A percentile compares a stretch with the other conserved stretches of the same genome.
These are phyloP conservation scores for Erpetoichthys calabaricus DNA, from an alignment of 2,797 vertebrate species.

Conservation along the genomic window DNA sequence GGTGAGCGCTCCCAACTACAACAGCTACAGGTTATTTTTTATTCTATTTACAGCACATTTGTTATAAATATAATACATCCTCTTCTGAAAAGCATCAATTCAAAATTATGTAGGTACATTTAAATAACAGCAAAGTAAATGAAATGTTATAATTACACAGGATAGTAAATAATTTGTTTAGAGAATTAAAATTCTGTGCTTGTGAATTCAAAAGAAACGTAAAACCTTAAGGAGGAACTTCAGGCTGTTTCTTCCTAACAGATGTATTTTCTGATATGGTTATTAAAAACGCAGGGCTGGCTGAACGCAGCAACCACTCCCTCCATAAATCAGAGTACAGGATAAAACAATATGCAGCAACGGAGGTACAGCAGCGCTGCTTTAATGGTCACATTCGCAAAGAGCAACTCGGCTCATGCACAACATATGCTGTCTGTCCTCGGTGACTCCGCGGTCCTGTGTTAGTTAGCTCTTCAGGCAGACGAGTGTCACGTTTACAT, in stretches of 20 bases:
- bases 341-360: too few relatives aligned
- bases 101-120: conserved; percentile 58
- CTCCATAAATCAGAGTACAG: too few relatives aligned
- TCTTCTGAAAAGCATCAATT: conserved; percentile 73
- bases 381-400: not conserved
- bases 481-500: not conserved
- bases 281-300: not conserved
- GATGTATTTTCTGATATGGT: not conserved
- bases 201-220: conserved; percentile 29
- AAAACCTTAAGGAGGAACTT: not conserved
- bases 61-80: conserved; percentile 97
- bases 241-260: conserved; percentile 6
- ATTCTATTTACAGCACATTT: conserved; percentile 95
- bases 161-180: conserved; percentile 12
- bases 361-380: too few relatives aligned
- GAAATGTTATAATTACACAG: conserved; percentile 34
- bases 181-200: conserved; percentile 40
- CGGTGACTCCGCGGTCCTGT: not conserved
- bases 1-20: not conserved
- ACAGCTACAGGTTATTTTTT: conserved; percentile 62
- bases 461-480: not conserved
- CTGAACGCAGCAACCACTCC: too few relatives aligned
- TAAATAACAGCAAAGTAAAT: conserved; percentile 66
- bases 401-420: not conserved
- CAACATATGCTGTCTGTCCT: not conserved